phyloP scores from a whole-genome alignment of 2,797 vertebrate species.

The Periophthalmus magnuspinnatus region DNA sequence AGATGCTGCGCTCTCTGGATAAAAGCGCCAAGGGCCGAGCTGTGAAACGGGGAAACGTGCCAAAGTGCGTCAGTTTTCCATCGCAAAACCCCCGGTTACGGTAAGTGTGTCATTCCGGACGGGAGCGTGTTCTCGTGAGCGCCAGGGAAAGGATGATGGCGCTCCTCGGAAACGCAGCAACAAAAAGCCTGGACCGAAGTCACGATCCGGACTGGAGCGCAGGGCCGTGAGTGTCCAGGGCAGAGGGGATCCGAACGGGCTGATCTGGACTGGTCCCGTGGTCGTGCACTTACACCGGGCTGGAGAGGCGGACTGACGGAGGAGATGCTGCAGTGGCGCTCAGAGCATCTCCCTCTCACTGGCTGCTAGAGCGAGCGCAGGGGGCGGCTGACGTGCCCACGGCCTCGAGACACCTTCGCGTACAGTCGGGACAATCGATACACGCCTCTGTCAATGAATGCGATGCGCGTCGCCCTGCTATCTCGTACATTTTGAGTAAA shows the following conservation, averaged over 20 bases:
- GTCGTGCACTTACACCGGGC: constrained; percentile 6
- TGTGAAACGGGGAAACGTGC: constrained; percentile 37
- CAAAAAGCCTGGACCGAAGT: constrained; percentile 49
- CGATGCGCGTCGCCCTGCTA: no score
- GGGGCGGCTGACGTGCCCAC: constrained; percentile 78
- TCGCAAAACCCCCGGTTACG: constrained; percentile 51
- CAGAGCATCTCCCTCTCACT: constrained; percentile 82
- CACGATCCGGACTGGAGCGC: constrained; percentile 48
- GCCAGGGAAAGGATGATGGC: constrained; percentile 62
- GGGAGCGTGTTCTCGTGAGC: constrained; percentile 63
- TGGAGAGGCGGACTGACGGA: constrained; percentile 42
- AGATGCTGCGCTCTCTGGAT: constrained; percentile 66
- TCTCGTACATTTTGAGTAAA: no score
- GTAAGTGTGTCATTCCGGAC: constrained; percentile 66
- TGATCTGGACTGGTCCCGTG: constrained; percentile 27
- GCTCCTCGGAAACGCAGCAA: constrained; percentile 66
- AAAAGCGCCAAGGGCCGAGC: constrained; percentile 41
- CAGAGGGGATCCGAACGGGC: background rate
- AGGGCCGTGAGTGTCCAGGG: background rate
- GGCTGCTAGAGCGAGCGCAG: constrained; percentile 70
- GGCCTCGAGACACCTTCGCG: constrained; percentile 43
- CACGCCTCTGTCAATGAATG: background rate
- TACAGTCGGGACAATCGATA: background rate
- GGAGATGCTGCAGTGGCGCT: constrained; percentile 84
- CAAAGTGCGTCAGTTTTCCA: constrained; percentile 60